phyloP scores from a whole-genome alignment of 2,797 vertebrate genomes.

The Fringilla coelebs region DNA sequence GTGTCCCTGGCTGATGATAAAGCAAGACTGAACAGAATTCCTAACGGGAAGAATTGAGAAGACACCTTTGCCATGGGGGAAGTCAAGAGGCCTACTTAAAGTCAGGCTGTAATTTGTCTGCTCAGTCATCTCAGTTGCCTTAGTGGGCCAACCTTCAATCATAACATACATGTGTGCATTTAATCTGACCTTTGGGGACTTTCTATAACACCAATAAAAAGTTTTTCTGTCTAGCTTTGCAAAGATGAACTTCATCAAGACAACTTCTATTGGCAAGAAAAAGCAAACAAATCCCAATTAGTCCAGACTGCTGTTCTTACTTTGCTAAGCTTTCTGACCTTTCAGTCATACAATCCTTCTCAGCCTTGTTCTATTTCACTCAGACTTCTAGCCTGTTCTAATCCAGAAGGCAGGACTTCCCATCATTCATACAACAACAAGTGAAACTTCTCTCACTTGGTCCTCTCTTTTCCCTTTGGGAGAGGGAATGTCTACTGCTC shows the following conservation, averaged over 20 bases:
- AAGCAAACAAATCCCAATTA: background rate
- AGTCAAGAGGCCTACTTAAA: background rate
- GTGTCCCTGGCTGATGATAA: background rate
- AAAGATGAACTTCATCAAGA: background rate
- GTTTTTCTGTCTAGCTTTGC: background rate
- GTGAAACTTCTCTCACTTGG: background rate
- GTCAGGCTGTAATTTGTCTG: background rate
- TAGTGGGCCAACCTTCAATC: background rate
- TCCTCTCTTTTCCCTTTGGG: background rate
- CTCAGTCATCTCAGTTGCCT: background rate
- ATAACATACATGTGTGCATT: accelerated
- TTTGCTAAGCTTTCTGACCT: background rate
- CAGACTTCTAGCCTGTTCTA: background rate
- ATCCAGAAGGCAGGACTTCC: background rate
- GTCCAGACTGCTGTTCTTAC: background rate
- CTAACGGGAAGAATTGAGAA: background rate
- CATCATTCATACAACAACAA: background rate
- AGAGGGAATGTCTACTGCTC: background rate
- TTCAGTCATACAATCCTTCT: background rate
- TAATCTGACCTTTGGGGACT: background rate
- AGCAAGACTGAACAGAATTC: background rate
- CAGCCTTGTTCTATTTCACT: background rate
- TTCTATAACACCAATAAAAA: background rate
- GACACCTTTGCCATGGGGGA: background rate
- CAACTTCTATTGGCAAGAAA: background rate